Conservation (phyloP, 2,797 vertebrate genomes). For the Crenichthys baileyi region DNA sequence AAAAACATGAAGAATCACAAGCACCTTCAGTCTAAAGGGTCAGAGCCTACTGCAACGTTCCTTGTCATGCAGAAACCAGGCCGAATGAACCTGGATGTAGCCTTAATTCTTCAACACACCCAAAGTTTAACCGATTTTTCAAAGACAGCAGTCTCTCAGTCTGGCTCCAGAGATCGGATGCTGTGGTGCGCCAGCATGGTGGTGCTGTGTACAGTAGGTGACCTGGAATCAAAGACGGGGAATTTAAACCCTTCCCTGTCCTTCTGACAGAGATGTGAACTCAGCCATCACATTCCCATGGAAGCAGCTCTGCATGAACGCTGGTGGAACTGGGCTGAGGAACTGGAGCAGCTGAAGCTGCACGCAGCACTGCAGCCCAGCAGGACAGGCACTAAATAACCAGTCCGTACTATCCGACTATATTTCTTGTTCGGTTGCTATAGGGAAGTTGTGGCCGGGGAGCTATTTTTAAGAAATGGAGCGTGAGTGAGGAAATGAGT, state of each 20-base stretch:
- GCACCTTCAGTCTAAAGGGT: neutral
- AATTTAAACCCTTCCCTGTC: slow-evolving; percentile 25
- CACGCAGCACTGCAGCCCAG: slow-evolving; percentile 14
- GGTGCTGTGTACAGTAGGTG: slow-evolving; percentile 26
- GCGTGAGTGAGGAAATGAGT: slow-evolving; percentile 18
- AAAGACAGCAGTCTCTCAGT: neutral
- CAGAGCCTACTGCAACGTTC: neutral
- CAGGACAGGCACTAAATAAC: slow-evolving; percentile 51
- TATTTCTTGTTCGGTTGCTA: slow-evolving; percentile 44
- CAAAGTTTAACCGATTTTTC: slow-evolving; percentile 12
- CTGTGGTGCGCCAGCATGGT: neutral
- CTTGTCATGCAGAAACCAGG: neutral
- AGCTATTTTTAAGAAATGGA: slow-evolving; percentile 58
- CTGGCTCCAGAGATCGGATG: neutral
- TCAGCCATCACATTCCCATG: slow-evolving; percentile 29
- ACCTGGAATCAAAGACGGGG: slow-evolving; percentile 53
- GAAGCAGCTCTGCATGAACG: slow-evolving; percentile 24
- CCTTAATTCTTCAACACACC: slow-evolving; percentile 19
- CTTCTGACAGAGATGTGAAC: slow-evolving; percentile 36
- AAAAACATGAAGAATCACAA: neutral
- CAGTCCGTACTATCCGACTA: slow-evolving; percentile 14
- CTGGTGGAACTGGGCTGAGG: slow-evolving; percentile 48
- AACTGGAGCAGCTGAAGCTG: slow-evolving; percentile 55
- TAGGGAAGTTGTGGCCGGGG: slow-evolving; percentile 19
- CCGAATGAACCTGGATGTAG: slow-evolving; percentile 1